Base-by-base conservation (phyloP, 2,113 vertebrate genomes). In the Zosterops japonicus region DNA sequence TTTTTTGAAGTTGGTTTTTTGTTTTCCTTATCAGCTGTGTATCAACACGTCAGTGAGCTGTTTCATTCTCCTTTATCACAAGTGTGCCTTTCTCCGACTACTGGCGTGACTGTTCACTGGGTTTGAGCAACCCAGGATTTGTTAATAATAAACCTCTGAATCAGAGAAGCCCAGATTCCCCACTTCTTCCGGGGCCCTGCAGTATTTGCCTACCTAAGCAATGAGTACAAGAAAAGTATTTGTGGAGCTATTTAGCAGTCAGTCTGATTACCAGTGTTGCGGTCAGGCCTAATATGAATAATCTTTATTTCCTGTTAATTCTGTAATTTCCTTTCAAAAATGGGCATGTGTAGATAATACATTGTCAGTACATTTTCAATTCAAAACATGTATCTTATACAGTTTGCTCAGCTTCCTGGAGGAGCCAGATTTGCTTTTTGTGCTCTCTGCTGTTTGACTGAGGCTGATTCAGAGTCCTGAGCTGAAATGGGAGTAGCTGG, bases 101-200 rank as follows among this genome's bases (percentile, higher is more conserved):
- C 69, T 87, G 92, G 95, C 84, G 84, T 95, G 92, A 88, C 92
- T 92, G 87, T 83, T 94, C 90, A 67, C 80, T 92, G 80, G 93
- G 78, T 83, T 92, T 88, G 85, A 89, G 71, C 75, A 68, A 27
- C n/a, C 5, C 12, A 82, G 57, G 52, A 41, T 28, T 92, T 95
- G 96, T 97, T 97, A 97, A 97, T 97, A 82, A 97, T 94, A 94
- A 97, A 96, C 95, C 79, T 56, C 59, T 74, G 60, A 94, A 55
- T 89, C 76, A 60, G 53, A 77, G 74, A 81, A 91, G 61, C n/a
- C 57, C 70, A 57, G 33, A 35, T 91, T 90, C 57, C 64, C 60
- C 57, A 50, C 52, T 81, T 77, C 88, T 69, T 33, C 41, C 70
- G 56, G 42, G 31, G 57, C 33, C 29, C 47, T 72, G 42, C 35